A percentile compares a stretch with the other conserved stretches of the same genome.
Conservation (phyloP, 2,113 vertebrate species). For the Todiramphus saurophagus region DNA sequence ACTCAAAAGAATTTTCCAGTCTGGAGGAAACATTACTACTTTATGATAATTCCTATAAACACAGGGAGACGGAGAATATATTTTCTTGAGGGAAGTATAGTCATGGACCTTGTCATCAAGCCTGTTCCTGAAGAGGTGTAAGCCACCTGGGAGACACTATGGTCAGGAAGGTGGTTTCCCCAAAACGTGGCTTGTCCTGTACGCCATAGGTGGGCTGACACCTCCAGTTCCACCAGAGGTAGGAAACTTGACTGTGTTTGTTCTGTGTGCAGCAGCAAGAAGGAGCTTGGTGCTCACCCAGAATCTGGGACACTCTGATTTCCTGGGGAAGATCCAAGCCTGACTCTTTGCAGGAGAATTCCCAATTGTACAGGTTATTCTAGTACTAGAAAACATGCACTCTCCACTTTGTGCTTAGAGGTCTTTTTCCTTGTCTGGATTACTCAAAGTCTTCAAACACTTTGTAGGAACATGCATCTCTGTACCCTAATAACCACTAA, state of each 20-base stretch:
- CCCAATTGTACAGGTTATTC: background rate
- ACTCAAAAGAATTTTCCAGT: background rate
- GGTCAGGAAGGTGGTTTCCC: background rate
- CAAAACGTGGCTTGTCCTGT: background rate
- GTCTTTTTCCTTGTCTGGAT: background rate
- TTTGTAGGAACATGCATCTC: background rate
- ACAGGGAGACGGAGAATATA: background rate
- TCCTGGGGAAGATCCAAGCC: background rate
- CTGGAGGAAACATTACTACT: background rate
- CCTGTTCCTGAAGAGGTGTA: background rate
- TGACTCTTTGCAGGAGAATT: background rate
- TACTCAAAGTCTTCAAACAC: background rate
- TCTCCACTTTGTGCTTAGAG: background rate
- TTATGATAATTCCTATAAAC: background rate
- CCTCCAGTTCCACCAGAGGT: background rate
- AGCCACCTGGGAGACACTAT: background rate
- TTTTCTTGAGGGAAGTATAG: background rate
- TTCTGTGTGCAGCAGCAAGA: background rate
- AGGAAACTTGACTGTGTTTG: background rate
- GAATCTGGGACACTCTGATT: background rate
- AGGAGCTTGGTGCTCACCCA: background rate
- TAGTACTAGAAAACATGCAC: background rate
- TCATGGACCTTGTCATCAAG: background rate
- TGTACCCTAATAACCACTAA: background rate
- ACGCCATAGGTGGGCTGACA: rapidly evolving